These are phyloP conservation scores for Gisinianus flammeolus DNA, from an alignment of 2,888 invertebrate species.

Conservation along the genomic window DNA sequence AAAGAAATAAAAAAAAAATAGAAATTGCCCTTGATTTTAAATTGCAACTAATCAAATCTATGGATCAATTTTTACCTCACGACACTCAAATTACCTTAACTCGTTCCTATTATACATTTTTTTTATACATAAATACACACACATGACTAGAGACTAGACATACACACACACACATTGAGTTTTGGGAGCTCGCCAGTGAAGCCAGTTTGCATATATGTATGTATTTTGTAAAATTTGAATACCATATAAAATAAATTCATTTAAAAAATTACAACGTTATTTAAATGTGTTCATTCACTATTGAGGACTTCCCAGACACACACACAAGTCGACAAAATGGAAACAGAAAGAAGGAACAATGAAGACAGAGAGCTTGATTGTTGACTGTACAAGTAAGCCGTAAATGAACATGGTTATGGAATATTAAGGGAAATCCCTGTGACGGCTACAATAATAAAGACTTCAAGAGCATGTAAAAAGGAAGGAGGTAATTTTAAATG, in stretches of 20 bases:
- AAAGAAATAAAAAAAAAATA: conserved; percentile 11
- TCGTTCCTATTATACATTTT: background rate
- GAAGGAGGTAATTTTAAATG: conserved; percentile 11
- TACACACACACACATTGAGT: background rate
- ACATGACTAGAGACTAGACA: background rate
- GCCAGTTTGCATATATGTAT: too few relatives aligned
- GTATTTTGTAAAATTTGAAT: too few relatives aligned
- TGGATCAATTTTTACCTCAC: background rate
- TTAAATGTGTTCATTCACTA: too few relatives aligned
- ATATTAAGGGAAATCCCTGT: background rate
- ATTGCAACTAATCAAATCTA: conserved; percentile 14
- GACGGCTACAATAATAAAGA: background rate
- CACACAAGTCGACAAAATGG: too few relatives aligned
- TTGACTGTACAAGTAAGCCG: background rate
- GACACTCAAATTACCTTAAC: background rate
- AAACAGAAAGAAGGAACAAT: too few relatives aligned
- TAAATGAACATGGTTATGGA: background rate
- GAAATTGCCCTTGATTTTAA: conserved; percentile 9
- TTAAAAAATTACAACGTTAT: too few relatives aligned
- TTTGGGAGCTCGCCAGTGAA: too few relatives aligned
- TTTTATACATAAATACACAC: background rate
- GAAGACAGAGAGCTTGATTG: background rate
- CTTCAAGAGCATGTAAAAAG: conserved; percentile 15
- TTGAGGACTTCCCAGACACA: too few relatives aligned
- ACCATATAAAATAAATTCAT: too few relatives aligned